Evolutionary conservation across 2,113 vertebrate species (phyloP).

Genomic region (Panurus biarmicus): DNA sequence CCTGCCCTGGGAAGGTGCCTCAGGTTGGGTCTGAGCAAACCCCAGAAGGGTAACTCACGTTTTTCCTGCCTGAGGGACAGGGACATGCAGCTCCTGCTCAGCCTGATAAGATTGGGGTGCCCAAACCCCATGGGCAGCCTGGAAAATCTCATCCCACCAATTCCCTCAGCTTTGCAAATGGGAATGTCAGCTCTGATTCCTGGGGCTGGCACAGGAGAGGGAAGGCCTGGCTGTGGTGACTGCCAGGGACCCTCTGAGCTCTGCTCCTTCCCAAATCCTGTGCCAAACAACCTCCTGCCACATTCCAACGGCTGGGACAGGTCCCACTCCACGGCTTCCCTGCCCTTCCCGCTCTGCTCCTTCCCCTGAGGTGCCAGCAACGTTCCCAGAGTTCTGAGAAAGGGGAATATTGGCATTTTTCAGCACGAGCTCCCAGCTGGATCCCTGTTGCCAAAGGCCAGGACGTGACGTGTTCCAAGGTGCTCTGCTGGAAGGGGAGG

Average conservation of each 20-base stretch:
- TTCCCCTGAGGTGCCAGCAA: not conserved
- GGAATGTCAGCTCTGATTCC: not conserved
- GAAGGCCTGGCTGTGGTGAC: not conserved
- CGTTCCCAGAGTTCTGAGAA: not conserved
- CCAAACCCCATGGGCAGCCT: not conserved
- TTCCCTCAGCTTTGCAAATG: not conserved
- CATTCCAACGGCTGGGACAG: not conserved
- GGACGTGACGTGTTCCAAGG: not conserved
- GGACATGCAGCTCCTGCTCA: not conserved
- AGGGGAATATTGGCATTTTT: not conserved
- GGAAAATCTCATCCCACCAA: not conserved
- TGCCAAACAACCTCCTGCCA: not conserved
- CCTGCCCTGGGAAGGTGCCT: not conserved
- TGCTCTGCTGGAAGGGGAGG: not conserved
- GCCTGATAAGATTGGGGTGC: not conserved
- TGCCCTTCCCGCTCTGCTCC: not conserved
- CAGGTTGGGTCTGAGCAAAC: not conserved
- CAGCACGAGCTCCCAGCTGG: not conserved
- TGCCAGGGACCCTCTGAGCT: not conserved
- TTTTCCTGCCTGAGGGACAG: not conserved
- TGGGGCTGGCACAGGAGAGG: not conserved
- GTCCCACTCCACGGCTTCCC: accelerated
- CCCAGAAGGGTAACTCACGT: accelerated
- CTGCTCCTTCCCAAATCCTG: not conserved
- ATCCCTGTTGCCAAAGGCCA: not conserved